Evolutionary conservation across 2,113 vertebrate species (phyloP).

Genomic region (Gasterosteus nipponicus): DNA sequence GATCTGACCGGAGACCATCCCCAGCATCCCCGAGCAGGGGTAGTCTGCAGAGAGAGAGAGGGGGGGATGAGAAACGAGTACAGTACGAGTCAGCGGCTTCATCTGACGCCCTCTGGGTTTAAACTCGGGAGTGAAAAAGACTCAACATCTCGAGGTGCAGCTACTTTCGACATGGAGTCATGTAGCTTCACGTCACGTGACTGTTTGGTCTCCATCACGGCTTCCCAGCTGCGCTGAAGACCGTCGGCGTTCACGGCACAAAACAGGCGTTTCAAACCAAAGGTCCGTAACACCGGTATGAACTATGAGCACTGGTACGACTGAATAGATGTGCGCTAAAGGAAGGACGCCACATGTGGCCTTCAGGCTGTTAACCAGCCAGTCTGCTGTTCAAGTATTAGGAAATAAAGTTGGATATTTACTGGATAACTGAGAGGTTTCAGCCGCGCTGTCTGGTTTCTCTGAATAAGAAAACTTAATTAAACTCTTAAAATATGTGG

Average conservation of each 20-base stretch:
- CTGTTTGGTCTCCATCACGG: background rate
- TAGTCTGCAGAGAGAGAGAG: constrained; percentile 79
- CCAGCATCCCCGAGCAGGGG: constrained; percentile 94
- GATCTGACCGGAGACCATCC: constrained; percentile 96
- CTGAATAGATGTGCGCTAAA: background rate
- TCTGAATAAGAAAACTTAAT: constrained; percentile 26
- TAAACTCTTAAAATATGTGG: constrained; percentile 13
- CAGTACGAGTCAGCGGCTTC: constrained; percentile 29
- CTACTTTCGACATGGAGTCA: constrained; percentile 3
- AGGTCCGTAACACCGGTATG: background rate
- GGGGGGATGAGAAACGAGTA: background rate
- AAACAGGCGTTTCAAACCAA: background rate
- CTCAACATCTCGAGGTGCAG: constrained; percentile 2
- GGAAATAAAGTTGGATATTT: constrained; percentile 13
- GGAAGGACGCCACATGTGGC: constrained; percentile 2
- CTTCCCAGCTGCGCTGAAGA: background rate
- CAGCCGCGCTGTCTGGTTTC: background rate
- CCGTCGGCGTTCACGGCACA: background rate
- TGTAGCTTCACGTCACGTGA: background rate
- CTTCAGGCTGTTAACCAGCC: constrained; percentile 25
- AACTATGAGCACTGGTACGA: background rate
- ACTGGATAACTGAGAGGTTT: background rate
- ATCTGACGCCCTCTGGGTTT: constrained; percentile 8
- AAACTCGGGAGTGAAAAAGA: constrained; percentile 23
- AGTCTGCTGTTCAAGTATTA: background rate